Evolutionary conservation across 2,113 vertebrate species (phyloP), one percentile per base, ranked within the genome.

Genomic region (Xyrauchen texanus): DNA sequence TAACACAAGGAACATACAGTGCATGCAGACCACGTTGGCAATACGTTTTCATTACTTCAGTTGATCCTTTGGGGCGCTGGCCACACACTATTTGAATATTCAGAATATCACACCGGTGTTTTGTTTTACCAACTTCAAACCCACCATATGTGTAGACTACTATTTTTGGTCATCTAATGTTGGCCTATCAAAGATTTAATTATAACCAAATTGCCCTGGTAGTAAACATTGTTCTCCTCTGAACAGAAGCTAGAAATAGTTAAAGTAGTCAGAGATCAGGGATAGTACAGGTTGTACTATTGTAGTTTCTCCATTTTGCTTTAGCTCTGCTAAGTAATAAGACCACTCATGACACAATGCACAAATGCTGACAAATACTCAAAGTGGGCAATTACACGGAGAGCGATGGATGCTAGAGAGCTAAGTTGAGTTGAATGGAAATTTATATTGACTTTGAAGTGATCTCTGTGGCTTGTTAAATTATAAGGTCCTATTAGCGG

Each of bases 251-350:
- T 74, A 15, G 65, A 63, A 8, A 55, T 69, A 45, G 51, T 68
- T 55, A 55, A 34, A 44, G 15, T 16, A 68, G 77, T 68, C 12
- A 6, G 77, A 45, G 51, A 66, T n/a, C n/a, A n/a, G n/a, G n/a
- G n/a, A n/a, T n/a, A n/a, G n/a, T n/a, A 10, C 52, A 66, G 45
- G 8, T 44, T 34, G 7, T 15, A 58, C 60, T 79, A 57, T 55
- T 21, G 46, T 46, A 44, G 5, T 44, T 67, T n/a, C 51, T 69
- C 8, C 7, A 15, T 13, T 9, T 57, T 51, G 12, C n/a, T 55
- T 4, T n/a, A 63, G 34, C 68, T 64, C 1, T 62, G n/a, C 64
- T 63, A 49, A 55, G 47, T 79, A 71, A 71, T 71, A 71, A 64
- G 68, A 46, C 11, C 34, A 12, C 63, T 8, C 58, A 52, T 49